Percentiles rank a stretch among this genome's conserved stretches.
phyloP scores from a whole-genome alignment of 30 jellyfish, hydroid and myxozoan species.

The Nemopilema nomurai region DNA sequence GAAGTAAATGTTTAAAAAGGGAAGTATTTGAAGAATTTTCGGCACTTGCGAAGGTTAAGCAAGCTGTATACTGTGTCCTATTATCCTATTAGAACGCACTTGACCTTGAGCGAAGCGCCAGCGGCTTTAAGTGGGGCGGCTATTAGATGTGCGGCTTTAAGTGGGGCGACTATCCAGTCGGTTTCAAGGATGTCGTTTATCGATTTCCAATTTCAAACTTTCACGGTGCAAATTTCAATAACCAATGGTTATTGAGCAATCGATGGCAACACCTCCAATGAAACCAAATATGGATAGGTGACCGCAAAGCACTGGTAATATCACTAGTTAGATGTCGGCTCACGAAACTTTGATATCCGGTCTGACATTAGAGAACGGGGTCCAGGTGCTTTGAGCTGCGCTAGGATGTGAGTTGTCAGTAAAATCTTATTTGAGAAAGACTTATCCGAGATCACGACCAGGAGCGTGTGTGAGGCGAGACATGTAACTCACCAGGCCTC shows the following conservation, averaged over 20 bases:
- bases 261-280: conserved; percentile 67
- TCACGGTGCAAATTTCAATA: background rate
- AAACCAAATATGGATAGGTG: conserved; percentile 43
- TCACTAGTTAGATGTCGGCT: conserved; percentile 3
- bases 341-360: background rate
- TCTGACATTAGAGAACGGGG: background rate
- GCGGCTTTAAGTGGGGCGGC: background rate
- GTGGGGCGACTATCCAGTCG: background rate
- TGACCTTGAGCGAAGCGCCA: no score
- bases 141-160: background rate
- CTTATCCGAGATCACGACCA: no score
- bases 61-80: background rate
- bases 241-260: conserved; percentile 34
- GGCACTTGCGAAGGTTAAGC: background rate
- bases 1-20: no score
- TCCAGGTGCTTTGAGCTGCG: no score
- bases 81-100: no score
- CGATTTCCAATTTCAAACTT: background rate
- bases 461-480: no score
- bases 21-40: background rate
- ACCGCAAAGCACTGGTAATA: conserved; percentile 27
- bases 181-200: background rate
- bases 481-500: no score
- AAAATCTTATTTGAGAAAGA: no score
- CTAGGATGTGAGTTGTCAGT: no score